Evolutionary conservation across 92 coral and sea anemone genomes (phyloP), one percentile per base, ranked within the genome.

Genomic region (Micromussa lordhowensis): DNA sequence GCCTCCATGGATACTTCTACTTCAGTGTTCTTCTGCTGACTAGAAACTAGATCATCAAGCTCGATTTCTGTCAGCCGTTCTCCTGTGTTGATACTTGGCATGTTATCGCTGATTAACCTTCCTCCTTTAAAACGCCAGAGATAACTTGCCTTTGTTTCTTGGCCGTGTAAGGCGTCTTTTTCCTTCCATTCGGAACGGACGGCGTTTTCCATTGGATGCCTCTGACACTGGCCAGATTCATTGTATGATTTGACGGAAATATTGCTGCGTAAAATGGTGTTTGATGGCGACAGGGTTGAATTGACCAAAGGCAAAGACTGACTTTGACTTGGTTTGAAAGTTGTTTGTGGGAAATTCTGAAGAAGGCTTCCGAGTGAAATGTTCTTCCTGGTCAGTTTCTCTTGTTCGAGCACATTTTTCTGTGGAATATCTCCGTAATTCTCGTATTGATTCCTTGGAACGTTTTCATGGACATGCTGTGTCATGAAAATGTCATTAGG

Each of bases 101-200:
- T 74, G 59, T 69, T 78, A 19, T 78, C 89, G 49, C 89, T 86
- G 22, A 86, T 86, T 13, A 86, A 69, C 66, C 63, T 86, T 12
- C 89, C 89, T 4, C 82, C 83, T 68, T 86, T 86, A 8, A 77
- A 86, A 49, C 89, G 89, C 89, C 89, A 86, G 17, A 77, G 77
- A 48, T 86, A 86, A 66, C 53, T 86, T 3, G 83, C 75, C 68
- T 77, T 78, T 22, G 61, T 69, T 44, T 78, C 83, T 28, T 86
- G 77, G 29, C 83, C 28, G 3, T 83, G 49, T 30, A 31, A 68
- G 18, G 22, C 51, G 32, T 74, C 55, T 28, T 29, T 86, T 34
- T 61, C 17, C 3, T 12, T 36, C 24, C 68, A 17, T 61, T 63
- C 68, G 19, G 31, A 28, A 28, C 3, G 66, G 38, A 34, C 40